phyloP scores from a whole-genome alignment of 2,888 invertebrate species.

The Dynastes hyllus region DNA sequence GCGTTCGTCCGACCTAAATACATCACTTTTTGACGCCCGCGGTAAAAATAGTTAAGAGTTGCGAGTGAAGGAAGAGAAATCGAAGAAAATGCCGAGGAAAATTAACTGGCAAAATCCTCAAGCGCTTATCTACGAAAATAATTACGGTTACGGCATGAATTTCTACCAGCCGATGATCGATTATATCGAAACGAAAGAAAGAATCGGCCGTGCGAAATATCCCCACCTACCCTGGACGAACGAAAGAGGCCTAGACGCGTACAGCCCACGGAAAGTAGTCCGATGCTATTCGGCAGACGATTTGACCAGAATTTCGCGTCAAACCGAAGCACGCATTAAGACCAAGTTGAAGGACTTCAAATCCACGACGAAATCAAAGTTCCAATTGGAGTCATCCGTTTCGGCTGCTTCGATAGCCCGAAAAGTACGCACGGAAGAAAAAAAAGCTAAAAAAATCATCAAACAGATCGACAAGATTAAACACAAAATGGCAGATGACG shows the following conservation, averaged over 20 bases:
- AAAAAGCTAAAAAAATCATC: slow-evolving; percentile 65
- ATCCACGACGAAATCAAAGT: slow-evolving; percentile 76
- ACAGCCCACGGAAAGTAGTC: slow-evolving; percentile 78
- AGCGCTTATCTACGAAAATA: slow-evolving; percentile 84
- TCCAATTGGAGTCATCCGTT: slow-evolving; percentile 77
- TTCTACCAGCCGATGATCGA: slow-evolving; percentile 92
- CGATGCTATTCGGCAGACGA: slow-evolving; percentile 81
- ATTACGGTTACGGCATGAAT: slow-evolving; percentile 89
- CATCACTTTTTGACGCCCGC: slow-evolving; percentile 15
- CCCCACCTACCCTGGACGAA: slow-evolving; percentile 85
- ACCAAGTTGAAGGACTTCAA: slow-evolving; percentile 77
- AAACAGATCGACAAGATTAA: slow-evolving; percentile 64
- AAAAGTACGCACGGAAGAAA: slow-evolving; percentile 76
- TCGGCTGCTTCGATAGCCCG: slow-evolving; percentile 78
- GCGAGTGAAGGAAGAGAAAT: neutral
- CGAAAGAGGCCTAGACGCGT: slow-evolving; percentile 80
- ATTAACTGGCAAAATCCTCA: slow-evolving; percentile 71
- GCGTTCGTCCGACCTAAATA: slow-evolving; percentile 31
- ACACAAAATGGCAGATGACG: slow-evolving; percentile 70
- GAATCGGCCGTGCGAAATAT: slow-evolving; percentile 68
- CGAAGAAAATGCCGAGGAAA: slow-evolving; percentile 46
- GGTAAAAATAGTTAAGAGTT: slow-evolving; percentile 12
- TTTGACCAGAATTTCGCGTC: slow-evolving; percentile 78
- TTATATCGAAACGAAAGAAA: slow-evolving; percentile 82
- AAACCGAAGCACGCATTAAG: slow-evolving; percentile 81